A percentile compares a stretch with the other conserved stretches of the same genome.
Conservation (phyloP, 2,797 vertebrate genomes). For the Tragopan temminckii region DNA sequence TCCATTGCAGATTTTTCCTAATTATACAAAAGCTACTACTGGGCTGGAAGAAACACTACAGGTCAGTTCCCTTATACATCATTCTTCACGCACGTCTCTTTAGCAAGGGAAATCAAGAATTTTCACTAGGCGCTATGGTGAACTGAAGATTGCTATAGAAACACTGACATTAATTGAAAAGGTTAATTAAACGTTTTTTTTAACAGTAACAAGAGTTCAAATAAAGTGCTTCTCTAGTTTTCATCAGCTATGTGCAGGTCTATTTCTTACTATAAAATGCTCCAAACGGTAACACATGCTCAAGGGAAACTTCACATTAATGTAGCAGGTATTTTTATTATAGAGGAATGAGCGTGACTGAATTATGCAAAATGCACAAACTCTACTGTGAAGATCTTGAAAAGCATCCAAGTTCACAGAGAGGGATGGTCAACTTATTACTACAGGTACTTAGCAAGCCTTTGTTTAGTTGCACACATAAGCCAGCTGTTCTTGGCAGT, state of each 20-base stretch:
- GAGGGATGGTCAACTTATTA: neutral
- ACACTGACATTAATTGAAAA: constrained; percentile 30
- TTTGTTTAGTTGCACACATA: neutral
- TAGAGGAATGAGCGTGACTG: neutral
- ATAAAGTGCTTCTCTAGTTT: constrained; percentile 4
- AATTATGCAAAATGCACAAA: neutral
- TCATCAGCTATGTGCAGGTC: neutral
- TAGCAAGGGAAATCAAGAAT: neutral
- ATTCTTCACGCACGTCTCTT: neutral
- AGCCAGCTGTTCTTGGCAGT: neutral
- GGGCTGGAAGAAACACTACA: neutral
- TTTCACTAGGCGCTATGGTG: neutral
- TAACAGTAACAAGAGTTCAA: constrained; percentile 28
- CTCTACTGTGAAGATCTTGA: neutral
- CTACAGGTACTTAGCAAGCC: neutral
- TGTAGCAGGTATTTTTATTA: neutral
- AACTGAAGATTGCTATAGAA: constrained; percentile 46
- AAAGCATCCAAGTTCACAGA: neutral
- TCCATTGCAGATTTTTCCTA: neutral
- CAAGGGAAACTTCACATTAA: neutral
- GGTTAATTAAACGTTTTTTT: constrained; percentile 47
- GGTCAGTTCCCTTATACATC: neutral
- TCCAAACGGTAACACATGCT: neutral
- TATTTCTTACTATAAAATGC: neutral
- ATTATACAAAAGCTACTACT: neutral